phyloP scores from a whole-genome alignment of 2,888 invertebrate species.

The Baccha elongata region DNA sequence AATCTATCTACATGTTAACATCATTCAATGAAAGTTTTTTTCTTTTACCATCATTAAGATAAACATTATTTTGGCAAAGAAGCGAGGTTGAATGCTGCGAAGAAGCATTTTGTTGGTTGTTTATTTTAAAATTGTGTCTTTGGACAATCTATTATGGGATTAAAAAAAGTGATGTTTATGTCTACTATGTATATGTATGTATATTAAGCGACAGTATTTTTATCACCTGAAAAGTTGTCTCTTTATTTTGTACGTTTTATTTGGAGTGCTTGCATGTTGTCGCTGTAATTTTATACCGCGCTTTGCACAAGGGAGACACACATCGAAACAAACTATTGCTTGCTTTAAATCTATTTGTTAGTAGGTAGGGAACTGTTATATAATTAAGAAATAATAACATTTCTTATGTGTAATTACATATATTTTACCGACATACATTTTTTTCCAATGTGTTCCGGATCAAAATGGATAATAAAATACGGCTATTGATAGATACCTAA shows the following conservation, averaged over 20 bases:
- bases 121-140: background rate
- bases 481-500: too few species aligned
- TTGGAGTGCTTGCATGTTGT: too few species aligned
- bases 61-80: background rate
- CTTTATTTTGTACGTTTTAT: background rate
- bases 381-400: too few species aligned
- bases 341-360: too few species aligned
- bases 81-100: background rate
- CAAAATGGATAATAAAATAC: too few species aligned
- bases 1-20: slow-evolving; percentile 40
- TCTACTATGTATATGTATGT: too few species aligned
- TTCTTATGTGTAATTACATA: too few species aligned
- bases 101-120: background rate
- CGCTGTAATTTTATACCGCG: too few species aligned
- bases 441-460: too few species aligned
- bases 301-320: background rate
- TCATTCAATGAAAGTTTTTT: slow-evolving; percentile 7
- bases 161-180: background rate
- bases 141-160: background rate
- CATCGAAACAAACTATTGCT: too few species aligned
- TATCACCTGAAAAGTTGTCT: background rate
- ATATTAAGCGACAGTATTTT: background rate
- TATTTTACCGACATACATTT: too few species aligned
- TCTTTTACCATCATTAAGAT: background rate
- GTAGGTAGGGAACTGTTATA: too few species aligned